Evolutionary conservation across 2,888 invertebrate genomes (phyloP).

Genomic region (Philereme transversata): DNA sequence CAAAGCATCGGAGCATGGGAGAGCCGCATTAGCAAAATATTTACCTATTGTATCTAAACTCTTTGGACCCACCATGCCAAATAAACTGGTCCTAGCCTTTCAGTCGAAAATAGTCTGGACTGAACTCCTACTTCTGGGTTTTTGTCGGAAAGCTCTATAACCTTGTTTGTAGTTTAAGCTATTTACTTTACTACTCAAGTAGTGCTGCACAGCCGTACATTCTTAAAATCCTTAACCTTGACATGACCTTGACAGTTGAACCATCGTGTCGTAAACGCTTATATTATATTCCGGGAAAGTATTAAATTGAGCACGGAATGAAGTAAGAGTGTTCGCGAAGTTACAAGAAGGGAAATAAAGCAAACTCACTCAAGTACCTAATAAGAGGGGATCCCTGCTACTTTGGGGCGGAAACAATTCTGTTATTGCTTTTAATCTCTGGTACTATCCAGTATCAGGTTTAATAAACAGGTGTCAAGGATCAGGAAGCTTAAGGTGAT

Average conservation of each 20-base stretch:
- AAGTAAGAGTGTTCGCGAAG: constrained; percentile 25
- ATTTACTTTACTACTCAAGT: constrained; percentile 3
- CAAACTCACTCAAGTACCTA: constrained; percentile 22
- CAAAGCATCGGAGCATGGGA: no score
- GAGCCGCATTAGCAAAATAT: no score
- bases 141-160: neutral
- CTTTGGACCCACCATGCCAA: no score
- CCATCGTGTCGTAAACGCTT: constrained; percentile 28
- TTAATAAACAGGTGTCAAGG: neutral
- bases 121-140: neutral
- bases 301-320: constrained; percentile 30
- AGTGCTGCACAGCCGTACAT: constrained; percentile 21
- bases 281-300: constrained; percentile 27
- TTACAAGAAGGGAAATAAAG: constrained; percentile 21
- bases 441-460: no score
- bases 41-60: no score
- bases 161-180: neutral
- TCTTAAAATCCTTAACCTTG: constrained; percentile 12
- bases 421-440: neutral
- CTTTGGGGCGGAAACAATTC: neutral
- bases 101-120: no score
- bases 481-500: no score
- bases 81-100: no score
- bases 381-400: neutral
- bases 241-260: constrained; percentile 31